Evolutionary conservation across 1,140 invertebrate species (phyloP).

Genomic region (Drosophila setifemur): DNA sequence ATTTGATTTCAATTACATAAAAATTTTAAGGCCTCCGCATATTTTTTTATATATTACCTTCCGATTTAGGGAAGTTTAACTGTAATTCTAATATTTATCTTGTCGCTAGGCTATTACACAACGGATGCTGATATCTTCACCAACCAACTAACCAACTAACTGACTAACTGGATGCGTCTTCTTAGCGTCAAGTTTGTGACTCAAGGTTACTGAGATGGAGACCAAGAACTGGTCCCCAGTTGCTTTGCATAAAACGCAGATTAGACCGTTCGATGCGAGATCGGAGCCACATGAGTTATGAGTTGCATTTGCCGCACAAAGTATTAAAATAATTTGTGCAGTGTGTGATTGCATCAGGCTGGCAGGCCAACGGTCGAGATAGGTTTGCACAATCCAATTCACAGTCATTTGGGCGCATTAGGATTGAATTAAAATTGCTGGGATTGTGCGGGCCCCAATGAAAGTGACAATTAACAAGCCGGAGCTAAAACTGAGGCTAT

Average conservation of each 20-base stretch:
- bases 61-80: too few relatives aligned
- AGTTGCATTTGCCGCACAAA: slow-evolving; percentile 37
- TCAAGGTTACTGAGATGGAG: slow-evolving; percentile 46
- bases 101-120: slow-evolving; percentile 40
- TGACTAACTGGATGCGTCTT: slow-evolving; percentile 53
- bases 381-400: slow-evolving; percentile 64
- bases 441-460: slow-evolving; percentile 65
- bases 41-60: too few relatives aligned
- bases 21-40: too few relatives aligned
- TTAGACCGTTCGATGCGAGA: slow-evolving; percentile 26
- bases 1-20: too few relatives aligned
- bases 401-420: slow-evolving; percentile 68
- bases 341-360: slow-evolving; percentile 38
- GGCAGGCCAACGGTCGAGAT: neutral
- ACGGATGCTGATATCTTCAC: slow-evolving; percentile 21
- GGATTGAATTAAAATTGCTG: slow-evolving; percentile 78
- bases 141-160: too few relatives aligned
- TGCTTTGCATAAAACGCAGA: slow-evolving; percentile 54
- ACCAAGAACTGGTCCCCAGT: slow-evolving; percentile 53
- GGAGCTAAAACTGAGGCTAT: slow-evolving; percentile 34
- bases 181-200: slow-evolving; percentile 45
- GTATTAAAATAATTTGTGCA: slow-evolving; percentile 38
- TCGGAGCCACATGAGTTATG: slow-evolving; percentile 36
- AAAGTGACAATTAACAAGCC: slow-evolving; percentile 74
- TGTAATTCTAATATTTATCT: neutral